Conservation (phyloP, 2,888 invertebrate genomes). For the Orthonychiurus folsomi region DNA sequence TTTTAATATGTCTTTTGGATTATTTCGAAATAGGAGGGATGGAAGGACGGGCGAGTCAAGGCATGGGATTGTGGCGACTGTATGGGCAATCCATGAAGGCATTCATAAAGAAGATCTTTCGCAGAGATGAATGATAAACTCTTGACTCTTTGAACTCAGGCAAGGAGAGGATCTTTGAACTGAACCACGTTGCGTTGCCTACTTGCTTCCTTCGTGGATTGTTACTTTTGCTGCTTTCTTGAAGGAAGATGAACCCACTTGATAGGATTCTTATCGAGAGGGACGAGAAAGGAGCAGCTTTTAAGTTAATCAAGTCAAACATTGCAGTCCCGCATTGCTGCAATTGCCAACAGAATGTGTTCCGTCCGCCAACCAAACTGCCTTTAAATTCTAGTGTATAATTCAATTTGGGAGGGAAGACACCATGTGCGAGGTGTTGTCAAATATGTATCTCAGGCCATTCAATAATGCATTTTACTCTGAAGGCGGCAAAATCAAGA, state of each 20-base stretch:
- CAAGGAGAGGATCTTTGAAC: slow-evolving; percentile 10
- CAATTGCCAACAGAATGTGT: too few relatives aligned
- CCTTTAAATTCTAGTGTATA: too few relatives aligned
- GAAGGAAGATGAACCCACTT: not conserved
- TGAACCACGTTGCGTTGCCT: not conserved
- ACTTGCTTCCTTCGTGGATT: too few relatives aligned
- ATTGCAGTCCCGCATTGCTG: too few relatives aligned
- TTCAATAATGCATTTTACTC: too few relatives aligned
- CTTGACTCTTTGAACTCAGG: slow-evolving; percentile 12
- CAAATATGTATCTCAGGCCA: too few relatives aligned
- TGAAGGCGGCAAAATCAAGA: too few relatives aligned
- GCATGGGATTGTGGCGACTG: not conserved
- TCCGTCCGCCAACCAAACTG: too few relatives aligned
- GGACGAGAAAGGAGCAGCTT: not conserved
- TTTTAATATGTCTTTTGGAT: not conserved
- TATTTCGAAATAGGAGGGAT: not conserved
- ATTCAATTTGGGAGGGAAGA: too few relatives aligned
- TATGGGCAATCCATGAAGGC: not conserved
- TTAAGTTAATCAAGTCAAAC: not conserved
- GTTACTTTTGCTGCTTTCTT: not conserved
- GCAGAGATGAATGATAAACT: slow-evolving; percentile 12
- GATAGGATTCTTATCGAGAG: not conserved
- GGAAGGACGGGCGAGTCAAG: not conserved
- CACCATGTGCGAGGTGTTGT: too few relatives aligned
- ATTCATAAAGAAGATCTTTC: not conserved